A percentile compares a stretch with the other conserved stretches of the same genome.
phyloP scores from a whole-genome alignment of 2,113 vertebrate species.

The Rhinolophus sinicus region DNA sequence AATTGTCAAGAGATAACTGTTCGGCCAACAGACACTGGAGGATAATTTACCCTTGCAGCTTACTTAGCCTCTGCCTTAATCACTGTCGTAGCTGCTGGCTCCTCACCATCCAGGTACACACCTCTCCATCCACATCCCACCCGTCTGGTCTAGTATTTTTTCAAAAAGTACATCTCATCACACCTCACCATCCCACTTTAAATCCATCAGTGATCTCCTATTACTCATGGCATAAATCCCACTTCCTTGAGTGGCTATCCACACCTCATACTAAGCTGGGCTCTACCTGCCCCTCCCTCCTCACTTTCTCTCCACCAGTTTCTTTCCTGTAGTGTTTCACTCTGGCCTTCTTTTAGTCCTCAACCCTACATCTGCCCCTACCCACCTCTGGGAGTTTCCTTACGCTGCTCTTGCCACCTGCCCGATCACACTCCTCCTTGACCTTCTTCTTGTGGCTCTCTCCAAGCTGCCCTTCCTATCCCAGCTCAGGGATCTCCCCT shows the following conservation, averaged over 20 bases:
- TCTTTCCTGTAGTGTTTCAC: background rate
- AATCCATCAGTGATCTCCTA: background rate
- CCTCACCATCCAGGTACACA: background rate
- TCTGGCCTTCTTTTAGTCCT: background rate
- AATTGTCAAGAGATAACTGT: background rate
- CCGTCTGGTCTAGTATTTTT: background rate
- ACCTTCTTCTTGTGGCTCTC: background rate
- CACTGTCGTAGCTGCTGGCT: rapidly evolving
- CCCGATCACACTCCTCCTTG: background rate
- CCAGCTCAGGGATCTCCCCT: background rate
- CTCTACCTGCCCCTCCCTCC: background rate
- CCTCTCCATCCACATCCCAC: background rate
- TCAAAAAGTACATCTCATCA: background rate
- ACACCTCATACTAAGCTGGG: background rate
- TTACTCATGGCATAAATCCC: too few relatives aligned
- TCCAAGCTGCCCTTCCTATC: background rate
- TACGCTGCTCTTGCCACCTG: background rate
- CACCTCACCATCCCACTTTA: background rate
- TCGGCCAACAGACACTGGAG: background rate
- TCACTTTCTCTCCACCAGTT: background rate
- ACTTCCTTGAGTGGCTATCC: background rate
- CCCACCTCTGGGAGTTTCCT: background rate
- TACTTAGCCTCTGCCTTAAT: background rate
- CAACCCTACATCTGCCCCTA: background rate
- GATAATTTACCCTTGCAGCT: background rate